Base-by-base conservation (phyloP, 2,113 vertebrate genomes). In the Raja brachyura region DNA sequence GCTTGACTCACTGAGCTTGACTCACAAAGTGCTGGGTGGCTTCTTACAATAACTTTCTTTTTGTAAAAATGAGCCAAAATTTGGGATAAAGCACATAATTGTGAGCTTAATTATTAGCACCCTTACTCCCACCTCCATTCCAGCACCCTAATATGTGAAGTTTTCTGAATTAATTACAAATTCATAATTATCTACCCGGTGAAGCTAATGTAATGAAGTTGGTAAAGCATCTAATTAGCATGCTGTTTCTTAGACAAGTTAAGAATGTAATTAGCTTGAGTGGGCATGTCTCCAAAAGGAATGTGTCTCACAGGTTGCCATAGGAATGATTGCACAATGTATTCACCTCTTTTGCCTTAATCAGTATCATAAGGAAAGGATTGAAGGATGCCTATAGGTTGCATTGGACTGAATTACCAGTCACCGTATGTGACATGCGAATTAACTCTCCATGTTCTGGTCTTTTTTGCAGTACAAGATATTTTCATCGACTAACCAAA, bases 341-440 rank as follows among this genome's bases (percentile, higher is more conserved):
- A 96, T 96, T 97, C 97, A 97, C 98, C 97, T 95, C 95, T 95
- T 79, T 85, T 95, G 94, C 93, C 95, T 96, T 99, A 98, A 99
- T 98, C 97, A 97, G 95, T 97, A 97, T 98, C 98, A 99, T 98
- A 98, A 97, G 97, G 97, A 98, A 98, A 94, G 98, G 98, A 98
- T 98, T 98, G 97, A 95, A 92, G 83, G 28, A 95, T 96, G 96
- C 96, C 96, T 96, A 96, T 96, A 96, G 95, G 95, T 96, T 95
- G 95, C 95, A 96, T 96, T 95, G 95, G 96, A 96, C 95, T 96
- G 96, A 95, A 95, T 93, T 95, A 93, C 94, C 94, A 33, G 66
- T 70, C 66, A 90, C 68, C 33, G 39, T 70, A 70, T 92, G 28
- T 22, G 20, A 70, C 3, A 22, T 25, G 63, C 48, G 33, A 70